Base-by-base conservation (phyloP, 53 echinoderm and acorn worm species). In the Henricia sp. region DNA sequence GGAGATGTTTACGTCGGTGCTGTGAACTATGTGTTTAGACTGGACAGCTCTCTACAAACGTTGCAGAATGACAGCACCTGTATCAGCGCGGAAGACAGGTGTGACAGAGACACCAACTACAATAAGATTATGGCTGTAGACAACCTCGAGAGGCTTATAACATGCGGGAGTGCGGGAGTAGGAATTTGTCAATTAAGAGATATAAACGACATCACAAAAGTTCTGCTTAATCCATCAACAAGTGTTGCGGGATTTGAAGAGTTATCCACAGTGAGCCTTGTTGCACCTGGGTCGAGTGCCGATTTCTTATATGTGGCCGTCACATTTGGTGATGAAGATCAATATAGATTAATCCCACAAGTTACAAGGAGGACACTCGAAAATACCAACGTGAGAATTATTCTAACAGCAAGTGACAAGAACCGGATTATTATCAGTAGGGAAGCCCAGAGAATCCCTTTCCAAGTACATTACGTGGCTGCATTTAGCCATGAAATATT, bases 111-210 rank as follows among this genome's bases (percentile, higher is more conserved):
- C 36, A 69, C 39, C 32, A 90, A 90, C 57, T 52, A 84, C 36
- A 90, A 90, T 51, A 90, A 76, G 41, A 54, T 90, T 25, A 58
- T 89, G 40, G 73, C 72, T 14, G 14, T 83, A 14, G 64, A 83
- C 52, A 44, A 60, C 30, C 39, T 32, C 9, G 52, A 67, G 20
- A 36, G 66, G 59, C 37, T 89, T 30, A 89, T 89, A 34, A 50
- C 83, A 38, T 89, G 89, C 65, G 89, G 89, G 10, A 87, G 77
- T 53, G 66, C 37, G 41, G 39, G 34, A 37, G 60, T 30, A 72
- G 85, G 85, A 59, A 58, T 24, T 2, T 84, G 85, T 60, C 73
- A 85, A 38, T 55, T 56, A 4, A 76, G 76, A 36, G 30, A 57
- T 30, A 20, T 35, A n/a, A 35, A 75, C 25, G 37, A 52, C 33